Evolutionary conservation across 30 jellyfish, hydroid and myxozoan genomes (phyloP), one percentile per base, ranked within the genome.

Genomic region (Phacellophora camtschatica): DNA sequence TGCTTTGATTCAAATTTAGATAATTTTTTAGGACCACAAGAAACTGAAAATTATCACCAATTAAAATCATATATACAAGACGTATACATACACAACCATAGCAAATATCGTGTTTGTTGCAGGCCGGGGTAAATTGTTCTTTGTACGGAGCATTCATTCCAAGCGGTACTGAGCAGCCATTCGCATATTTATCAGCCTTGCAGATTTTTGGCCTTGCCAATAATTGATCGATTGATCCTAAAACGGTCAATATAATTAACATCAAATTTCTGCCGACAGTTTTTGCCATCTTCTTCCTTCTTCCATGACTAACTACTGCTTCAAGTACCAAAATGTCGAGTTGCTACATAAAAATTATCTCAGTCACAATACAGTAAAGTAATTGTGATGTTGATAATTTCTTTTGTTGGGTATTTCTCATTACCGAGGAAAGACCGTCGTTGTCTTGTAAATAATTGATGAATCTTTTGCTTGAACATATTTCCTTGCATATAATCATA

Each of bases 151-250:
- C 97, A 34, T 77, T 70, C 59, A 93, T 86, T 22, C 92, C 90
- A 22, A 92, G 85, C 36, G 99, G 99, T 30, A 93, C 95, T 7
- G 97, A 85, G 46, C 99, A 93, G 4, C 99, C 99, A 71, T 93
- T 87, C 13, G 99, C 97, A 55, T 65, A 84, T 55, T 93, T 93
- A 74, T 93, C 99, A 20, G 99, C 99, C 13, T 82, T 77, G 39
- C 99, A 93, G 24, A 74, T 33, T 2, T 70, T 22, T 53, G 99
- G 99, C 82, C 97, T 76, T 48, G 67, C 69, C 71, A 71, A 20
- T 37, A 79, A 35, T 20, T 16, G 41, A 11, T 62, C 79, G 5
- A 42, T 56, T 42, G 72, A 27, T 18, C 76, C 69, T 8, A 49
- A 76, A 0, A 42, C 32, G 76, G 13, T 74, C 19, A 53, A 25